Evolutionary conservation across 2,888 invertebrate species (phyloP).

Genomic region (Ichneumoninae sp.): DNA sequence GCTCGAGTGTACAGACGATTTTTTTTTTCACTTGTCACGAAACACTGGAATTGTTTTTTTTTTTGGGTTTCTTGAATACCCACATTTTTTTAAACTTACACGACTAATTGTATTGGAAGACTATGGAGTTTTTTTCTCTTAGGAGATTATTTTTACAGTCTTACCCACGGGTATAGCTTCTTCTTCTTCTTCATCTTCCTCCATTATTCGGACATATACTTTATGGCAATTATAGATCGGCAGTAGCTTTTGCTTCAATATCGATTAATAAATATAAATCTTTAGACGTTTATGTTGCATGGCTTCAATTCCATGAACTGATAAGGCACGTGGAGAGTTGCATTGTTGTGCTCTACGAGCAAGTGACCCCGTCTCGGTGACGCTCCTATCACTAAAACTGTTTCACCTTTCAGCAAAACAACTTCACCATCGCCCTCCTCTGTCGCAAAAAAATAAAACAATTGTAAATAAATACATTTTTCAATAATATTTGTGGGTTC

Average conservation of each 20-base stretch:
- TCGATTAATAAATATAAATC: conserved; percentile 68
- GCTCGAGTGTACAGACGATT: conserved; percentile 2
- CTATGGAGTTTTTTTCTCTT: conserved; percentile 37
- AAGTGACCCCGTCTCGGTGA: conserved; percentile 94
- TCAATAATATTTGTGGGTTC: background rate
- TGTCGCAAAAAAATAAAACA: conserved; percentile 58
- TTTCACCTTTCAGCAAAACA: conserved; percentile 92
- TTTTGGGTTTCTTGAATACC: conserved; percentile 8
- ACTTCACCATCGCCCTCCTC: conserved; percentile 86
- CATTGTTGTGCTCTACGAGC: conserved; percentile 92
- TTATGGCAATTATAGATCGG: conserved; percentile 79
- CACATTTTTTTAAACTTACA: background rate
- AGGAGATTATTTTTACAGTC: conserved; percentile 14
- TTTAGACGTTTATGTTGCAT: conserved; percentile 82
- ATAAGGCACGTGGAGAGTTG: conserved; percentile 92
- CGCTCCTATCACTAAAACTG: conserved; percentile 94
- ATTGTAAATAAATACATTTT: background rate
- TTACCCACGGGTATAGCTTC: background rate
- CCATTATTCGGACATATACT: conserved; percentile 55
- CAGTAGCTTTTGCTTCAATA: conserved; percentile 61
- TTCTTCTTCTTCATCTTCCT: conserved; percentile 33
- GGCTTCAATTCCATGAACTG: conserved; percentile 92
- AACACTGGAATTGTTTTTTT: conserved; percentile 25
- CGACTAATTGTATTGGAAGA: conserved; percentile 49
- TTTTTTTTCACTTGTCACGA: conserved; percentile 8